Evolutionary conservation across 1,140 invertebrate species (phyloP), one percentile per base, ranked within the genome.

Genomic region (Diorhabda elongata): DNA sequence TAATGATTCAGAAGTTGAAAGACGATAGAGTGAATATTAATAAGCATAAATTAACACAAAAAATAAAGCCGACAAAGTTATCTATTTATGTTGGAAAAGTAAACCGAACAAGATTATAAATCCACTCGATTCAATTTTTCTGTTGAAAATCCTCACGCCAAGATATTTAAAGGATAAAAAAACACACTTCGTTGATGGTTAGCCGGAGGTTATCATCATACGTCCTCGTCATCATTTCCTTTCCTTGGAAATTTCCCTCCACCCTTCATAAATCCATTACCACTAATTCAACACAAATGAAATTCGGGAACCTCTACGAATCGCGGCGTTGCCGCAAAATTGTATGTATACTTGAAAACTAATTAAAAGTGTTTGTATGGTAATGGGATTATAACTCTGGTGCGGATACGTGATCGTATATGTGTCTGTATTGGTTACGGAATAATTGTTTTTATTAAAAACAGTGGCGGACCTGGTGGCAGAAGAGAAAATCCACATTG

Each of bases 251-350:
- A 9, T 60, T 9, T 60, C 26, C 42, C 7, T 6, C 7, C 42
- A 11, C 42, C 26, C 59, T 60, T 11, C 59, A 6, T 11, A 7
- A 60, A 60, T 60, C 42, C 11, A 60, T 60, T 60, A 60, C 42
- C 42, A 60, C 59, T 26, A 60, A 41, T 60, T 42, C 59, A 60
- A 41, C 59, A 42, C 59, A 42, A 60, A 41, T 60, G 42, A 42
- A 60, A 60, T 42, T 26, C 7, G 42, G 26, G 11, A 26, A 41
- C 59, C 26, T 60, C 7, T 11, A 7, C 59, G 42, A 42, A 42
- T 41, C 69, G n/a, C 47, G 47, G n/a, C 47, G 6, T 52, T 6
- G 2, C 47, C 47, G 47, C 47, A 52, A 52, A 52, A 52, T 52
- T 52, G 47, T 8, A 52, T 52, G 47, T 52, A 52, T n/a, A 52